Evolutionary conservation across 2,797 vertebrate genomes (phyloP).

Genomic region (Enteromius trimaculatus): DNA sequence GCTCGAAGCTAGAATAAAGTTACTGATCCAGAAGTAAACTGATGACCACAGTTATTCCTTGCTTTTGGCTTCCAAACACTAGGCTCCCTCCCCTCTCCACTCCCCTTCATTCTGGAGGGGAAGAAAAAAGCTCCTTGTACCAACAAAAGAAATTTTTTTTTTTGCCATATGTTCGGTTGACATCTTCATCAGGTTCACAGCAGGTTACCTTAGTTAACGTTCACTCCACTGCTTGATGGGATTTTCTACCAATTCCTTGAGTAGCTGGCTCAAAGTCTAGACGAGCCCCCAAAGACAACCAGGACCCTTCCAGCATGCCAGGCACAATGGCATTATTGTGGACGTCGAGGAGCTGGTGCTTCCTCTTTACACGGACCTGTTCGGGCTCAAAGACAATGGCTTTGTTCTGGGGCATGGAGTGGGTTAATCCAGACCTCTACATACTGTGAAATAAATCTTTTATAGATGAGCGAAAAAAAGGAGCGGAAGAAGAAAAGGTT

Average conservation of each 20-base stretch:
- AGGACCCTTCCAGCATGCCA: constrained; percentile 78
- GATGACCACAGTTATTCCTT: constrained; percentile 88
- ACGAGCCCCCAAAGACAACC: constrained; percentile 74
- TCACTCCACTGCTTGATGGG: constrained; percentile 97
- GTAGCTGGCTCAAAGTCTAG: constrained; percentile 90
- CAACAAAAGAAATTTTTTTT: constrained; percentile 88
- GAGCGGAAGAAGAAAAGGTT: constrained; percentile 70
- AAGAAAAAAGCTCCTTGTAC: constrained; percentile 81
- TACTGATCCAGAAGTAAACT: constrained; percentile 89
- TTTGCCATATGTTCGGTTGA: constrained; percentile 94
- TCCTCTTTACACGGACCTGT: constrained; percentile 83
- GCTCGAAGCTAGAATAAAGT: constrained; percentile 80
- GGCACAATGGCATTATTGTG: constrained; percentile 90
- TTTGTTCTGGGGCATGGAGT: constrained; percentile 86
- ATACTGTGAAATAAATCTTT: constrained; percentile 85
- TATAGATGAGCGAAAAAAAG: constrained; percentile 73
- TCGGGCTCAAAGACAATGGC: constrained; percentile 85
- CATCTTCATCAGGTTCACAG: constrained; percentile 99
- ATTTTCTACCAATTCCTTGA: constrained; percentile 89
- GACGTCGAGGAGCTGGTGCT: constrained; percentile 87
- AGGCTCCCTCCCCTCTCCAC: constrained; percentile 67
- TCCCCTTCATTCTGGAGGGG: constrained; percentile 63
- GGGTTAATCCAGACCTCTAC: constrained; percentile 88
- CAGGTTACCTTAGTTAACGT: constrained; percentile 96
- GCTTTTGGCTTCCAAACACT: constrained; percentile 79